Evolutionary conservation across 2,113 vertebrate species (phyloP).

Genomic region (Hypocryptadius cinnamomeus): DNA sequence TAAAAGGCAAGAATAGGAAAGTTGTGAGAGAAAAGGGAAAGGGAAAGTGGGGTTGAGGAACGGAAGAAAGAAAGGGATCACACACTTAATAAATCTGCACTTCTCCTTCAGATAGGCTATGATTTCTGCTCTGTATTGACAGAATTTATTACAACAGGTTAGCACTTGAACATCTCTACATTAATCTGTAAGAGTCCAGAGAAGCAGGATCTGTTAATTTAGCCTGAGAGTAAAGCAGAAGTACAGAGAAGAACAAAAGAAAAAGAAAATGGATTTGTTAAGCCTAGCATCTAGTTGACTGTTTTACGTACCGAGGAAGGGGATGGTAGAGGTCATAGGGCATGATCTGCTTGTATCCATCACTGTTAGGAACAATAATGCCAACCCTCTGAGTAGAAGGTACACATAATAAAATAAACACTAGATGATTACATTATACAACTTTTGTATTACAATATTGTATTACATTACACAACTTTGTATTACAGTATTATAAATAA

Average conservation of each 20-base stretch:
- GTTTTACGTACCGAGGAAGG: conserved; percentile 88
- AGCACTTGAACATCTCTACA: background rate
- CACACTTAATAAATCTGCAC: background rate
- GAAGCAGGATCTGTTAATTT: background rate
- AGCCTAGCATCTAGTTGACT: conserved; percentile 52
- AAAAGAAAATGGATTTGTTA: conserved; percentile 39
- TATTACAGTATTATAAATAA: conserved; percentile 31
- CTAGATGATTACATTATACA: conserved; percentile 75
- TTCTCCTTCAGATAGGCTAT: background rate
- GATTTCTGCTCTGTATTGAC: background rate
- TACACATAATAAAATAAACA: conserved; percentile 78
- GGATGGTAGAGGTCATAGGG: conserved; percentile 99
- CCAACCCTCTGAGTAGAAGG: conserved; percentile 82
- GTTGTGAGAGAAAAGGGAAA: background rate
- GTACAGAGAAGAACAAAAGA: background rate
- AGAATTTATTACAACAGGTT: conserved; percentile 2
- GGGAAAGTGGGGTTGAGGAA: background rate
- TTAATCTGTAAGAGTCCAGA: background rate
- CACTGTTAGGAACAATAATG: conserved; percentile 87
- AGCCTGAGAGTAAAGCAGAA: conserved; percentile 3
- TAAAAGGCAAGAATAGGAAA: background rate
- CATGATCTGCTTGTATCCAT: conserved; percentile 99
- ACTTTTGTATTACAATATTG: conserved; percentile 32
- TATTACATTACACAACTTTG: conserved; percentile 62
- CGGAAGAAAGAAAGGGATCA: background rate